Evolutionary conservation across 2,797 vertebrate genomes (phyloP).

Genomic region (Smutsia temminckii): DNA sequence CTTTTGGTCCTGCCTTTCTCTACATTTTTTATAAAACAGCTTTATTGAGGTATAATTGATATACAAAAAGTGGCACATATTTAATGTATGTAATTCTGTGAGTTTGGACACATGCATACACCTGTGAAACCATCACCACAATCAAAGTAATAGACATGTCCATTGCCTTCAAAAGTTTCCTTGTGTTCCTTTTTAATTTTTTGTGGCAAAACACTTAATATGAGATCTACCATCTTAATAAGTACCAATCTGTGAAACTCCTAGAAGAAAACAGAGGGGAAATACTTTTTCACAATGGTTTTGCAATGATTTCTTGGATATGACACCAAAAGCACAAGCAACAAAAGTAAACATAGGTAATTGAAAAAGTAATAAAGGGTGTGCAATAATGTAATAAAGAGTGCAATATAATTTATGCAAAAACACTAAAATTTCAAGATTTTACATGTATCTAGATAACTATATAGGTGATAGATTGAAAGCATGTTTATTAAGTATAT

Average conservation of each 20-base stretch:
- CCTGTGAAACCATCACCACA: neutral
- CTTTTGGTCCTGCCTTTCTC: neutral
- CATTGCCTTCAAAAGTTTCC: neutral
- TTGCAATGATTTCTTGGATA: neutral
- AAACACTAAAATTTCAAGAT: constrained; percentile 25
- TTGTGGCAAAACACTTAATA: neutral
- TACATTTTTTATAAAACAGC: neutral
- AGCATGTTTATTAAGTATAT: constrained; percentile 6
- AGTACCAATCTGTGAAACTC: neutral
- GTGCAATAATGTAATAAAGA: neutral
- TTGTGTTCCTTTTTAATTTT: neutral
- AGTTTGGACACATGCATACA: neutral
- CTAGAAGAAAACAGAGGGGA: neutral
- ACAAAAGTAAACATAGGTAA: neutral
- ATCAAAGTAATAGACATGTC: neutral
- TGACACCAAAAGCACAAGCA: neutral
- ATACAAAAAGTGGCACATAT: neutral
- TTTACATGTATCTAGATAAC: constrained; percentile 34
- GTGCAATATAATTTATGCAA: neutral
- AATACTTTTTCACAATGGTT: neutral
- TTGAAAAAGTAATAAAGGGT: neutral
- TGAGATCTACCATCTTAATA: neutral
- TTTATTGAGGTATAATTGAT: neutral
- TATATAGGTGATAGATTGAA: neutral
- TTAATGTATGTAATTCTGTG: neutral